Evolutionary conservation across 1,140 invertebrate genomes (phyloP), one percentile per base, ranked within the genome.

Genomic region (Mesaphorura yosii): DNA sequence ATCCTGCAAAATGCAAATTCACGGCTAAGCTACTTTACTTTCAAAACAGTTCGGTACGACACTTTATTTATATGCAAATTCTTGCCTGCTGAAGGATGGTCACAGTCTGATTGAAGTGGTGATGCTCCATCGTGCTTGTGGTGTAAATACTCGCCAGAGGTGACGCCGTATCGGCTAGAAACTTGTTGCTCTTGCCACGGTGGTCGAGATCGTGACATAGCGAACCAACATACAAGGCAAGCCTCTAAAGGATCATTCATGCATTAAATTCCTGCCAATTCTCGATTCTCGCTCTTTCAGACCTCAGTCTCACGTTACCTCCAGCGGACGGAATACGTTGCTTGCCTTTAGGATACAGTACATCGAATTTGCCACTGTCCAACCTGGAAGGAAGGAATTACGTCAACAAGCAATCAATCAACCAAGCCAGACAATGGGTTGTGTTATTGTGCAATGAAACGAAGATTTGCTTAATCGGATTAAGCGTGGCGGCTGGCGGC

Each of bases 31-130:
- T n/a, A n/a, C n/a, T 50, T n/a, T n/a, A 12, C 20, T 41, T 29
- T 38, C 10, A 49, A 38, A 19, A 46, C 34, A n/a, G 17, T 20
- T 19, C 17, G 6, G 10, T 27, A 48, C 15, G 5, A 17, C 12
- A 4, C 4, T 4, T 3, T 23, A 23, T 37, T 7, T 37, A 5
- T 19, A 29, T 27, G 53, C 10, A 23, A 22, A 23, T 44, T 37
- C 47, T 55, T 57, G 83, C 82, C 76, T 85, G 82, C 68, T 86
- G 82, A 5, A 88, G 67, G 63, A 89, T 88, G 7, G 81, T 83
- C 7, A 88, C 81, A 1, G 86, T 88, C 64, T 86, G 84, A 67
- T 88, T 88, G 65, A 88, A 89, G 67, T 88, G 86, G 66, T 88
- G 86, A 66, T 88, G 84, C 65, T 88, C 86, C 74, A 88, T 80